Base-by-base conservation (phyloP, 1,140 invertebrate species). In the Drosophila yakuba region DNA sequence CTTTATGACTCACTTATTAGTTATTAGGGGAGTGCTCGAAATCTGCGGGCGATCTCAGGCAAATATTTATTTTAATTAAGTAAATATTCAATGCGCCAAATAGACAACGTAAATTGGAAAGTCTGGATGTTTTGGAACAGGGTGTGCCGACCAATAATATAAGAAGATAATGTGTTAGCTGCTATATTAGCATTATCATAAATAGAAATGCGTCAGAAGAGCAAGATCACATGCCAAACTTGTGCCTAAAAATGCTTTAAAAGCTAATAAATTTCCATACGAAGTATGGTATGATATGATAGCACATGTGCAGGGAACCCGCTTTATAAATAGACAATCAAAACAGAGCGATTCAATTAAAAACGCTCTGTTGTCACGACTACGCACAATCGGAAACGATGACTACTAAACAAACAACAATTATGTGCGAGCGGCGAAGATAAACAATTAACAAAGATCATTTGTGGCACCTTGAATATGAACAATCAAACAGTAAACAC, bases 401-500 rank as follows among this genome's bases (percentile, higher is more conserved):
- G 60, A 62, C 17, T 62, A 62, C 17, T 62, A 39, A 43, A 59
- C 38, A 58, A 58, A 41, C 15, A 63, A 25, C 45, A 63, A 67
- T 64, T 64, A 51, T 17, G 17, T 17, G 17, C 61, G 25, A 41
- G 44, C 23, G 25, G 23, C 47, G 38, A 69, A 47, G 48, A 47
- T 32, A 69, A 62, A 45, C 32, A 43, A 5, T 25, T 56, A 35
- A 71, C 67, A 71, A 39, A 38, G 41, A 72, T 71, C 66, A 50
- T 28, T 52, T 58, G 69, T 44, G 28, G 35, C 35, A 15, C 67
- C 71, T 63, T 64, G 51, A 74, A 51, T 36, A 64, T 51, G 71
- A 74, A 64, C 72, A 74, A 74, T 74, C 51, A 63, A 14, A 20
- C 14, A 15, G 45, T 62, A 62, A 73, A 62, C 69, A 54, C 55